Base-by-base conservation (phyloP, 2,888 invertebrate genomes). In the Tetheella fluctuosa region DNA sequence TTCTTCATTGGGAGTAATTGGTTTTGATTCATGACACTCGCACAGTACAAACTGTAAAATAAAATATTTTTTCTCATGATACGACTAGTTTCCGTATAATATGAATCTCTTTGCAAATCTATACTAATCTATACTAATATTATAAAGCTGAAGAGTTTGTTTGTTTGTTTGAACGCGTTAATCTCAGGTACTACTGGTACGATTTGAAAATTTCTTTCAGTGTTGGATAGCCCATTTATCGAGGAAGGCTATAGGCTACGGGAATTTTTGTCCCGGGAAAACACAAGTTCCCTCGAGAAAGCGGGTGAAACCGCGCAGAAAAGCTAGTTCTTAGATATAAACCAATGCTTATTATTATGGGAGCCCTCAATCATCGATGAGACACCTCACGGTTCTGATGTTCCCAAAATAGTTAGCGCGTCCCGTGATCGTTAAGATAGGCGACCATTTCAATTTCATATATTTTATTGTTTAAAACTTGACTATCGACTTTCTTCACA, bases 1-100 rank as follows among this genome's bases (percentile, higher is more conserved):
- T 76, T 76, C 68, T 76, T 77, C 69, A 78, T 81, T 78, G 66
- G 67, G 62, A 62, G 63, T 77, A 76, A 79, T 79, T 76, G 71
- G 60, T 74, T 74, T 71, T 74, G 75, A 77, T 79, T 74, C 65
- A 63, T 64, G 58, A 61, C 55, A 68, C 63, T 64, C 63, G 59
- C 59, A 53, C 60, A 62, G 63, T 65, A 61, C 62, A 67, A 63
- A 64, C 65, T 67, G 55, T 60, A 64, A 60, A 58, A 61, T 58
- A 58, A 39, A 58, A 37, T 68, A 48, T 61, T 65, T 48, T 64
- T 53, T 58, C n/a, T 39, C 7, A n/a, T n/a, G 39, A n/a, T 39
- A n/a, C 7, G 15, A n/a, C n/a, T 39, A n/a, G 39, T 39, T n/a
- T 39, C n/a, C 39, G 6, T 7, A 39, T n/a, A 39, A 13, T 30